phyloP scores from a whole-genome alignment of 92 coral and sea anemone genomes.

The Epizoanthus stellaris region DNA sequence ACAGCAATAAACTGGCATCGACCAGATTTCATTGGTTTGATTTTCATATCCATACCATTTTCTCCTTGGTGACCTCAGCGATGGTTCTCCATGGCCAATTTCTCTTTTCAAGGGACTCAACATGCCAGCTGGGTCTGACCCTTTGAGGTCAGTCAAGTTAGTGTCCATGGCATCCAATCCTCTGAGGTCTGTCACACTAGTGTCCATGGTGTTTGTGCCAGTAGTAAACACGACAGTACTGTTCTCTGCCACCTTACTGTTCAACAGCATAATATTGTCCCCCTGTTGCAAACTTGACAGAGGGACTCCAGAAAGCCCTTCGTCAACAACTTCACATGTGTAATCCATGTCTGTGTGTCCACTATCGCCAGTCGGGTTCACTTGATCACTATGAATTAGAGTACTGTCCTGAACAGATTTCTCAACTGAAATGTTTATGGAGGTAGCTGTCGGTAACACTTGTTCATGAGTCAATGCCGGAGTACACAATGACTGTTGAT shows the following conservation, averaged over 20 bases:
- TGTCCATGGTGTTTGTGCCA: not conserved
- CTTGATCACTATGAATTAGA: not conserved
- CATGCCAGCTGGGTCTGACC: not conserved
- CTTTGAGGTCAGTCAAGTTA: not conserved
- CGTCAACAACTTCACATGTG: slow-evolving; percentile 12
- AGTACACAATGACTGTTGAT: not conserved
- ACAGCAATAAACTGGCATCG: not conserved
- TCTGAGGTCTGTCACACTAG: too few species aligned
- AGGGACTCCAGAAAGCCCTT: not conserved
- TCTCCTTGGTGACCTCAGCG: slow-evolving; percentile 71
- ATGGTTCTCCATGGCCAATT: slow-evolving; percentile 31
- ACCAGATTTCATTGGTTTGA: not conserved
- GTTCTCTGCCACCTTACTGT: not conserved
- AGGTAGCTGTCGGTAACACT: too few species aligned
- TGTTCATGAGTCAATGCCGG: not conserved
- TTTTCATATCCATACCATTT: slow-evolving; percentile 57
- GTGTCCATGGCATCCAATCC: not conserved
- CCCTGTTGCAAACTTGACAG: not conserved
- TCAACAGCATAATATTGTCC: not conserved
- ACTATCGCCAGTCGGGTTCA: too few species aligned
- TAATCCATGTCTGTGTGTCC: not conserved
- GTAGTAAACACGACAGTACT: not conserved
- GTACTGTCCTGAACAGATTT: not conserved
- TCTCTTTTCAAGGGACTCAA: slow-evolving; percentile 15
- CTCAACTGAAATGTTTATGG: not conserved